Conservation (phyloP, 2,113 vertebrate genomes). For the Forbesichthys agassizii region DNA sequence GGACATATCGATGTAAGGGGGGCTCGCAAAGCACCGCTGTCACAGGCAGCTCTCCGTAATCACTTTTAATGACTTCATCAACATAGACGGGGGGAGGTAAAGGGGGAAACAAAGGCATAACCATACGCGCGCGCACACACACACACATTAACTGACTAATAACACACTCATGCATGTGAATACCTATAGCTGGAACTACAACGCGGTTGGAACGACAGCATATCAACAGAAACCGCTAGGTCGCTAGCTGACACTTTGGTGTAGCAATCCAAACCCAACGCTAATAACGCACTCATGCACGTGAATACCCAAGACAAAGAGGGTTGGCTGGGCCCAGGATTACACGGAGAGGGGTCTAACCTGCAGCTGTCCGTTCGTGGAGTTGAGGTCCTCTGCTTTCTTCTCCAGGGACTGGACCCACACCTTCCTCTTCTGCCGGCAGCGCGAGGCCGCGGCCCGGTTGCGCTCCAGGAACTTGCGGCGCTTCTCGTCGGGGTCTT, state of each 20-base stretch:
- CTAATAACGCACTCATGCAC: too few relatives aligned
- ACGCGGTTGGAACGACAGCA: too few relatives aligned
- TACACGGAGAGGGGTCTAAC: constrained; percentile 56
- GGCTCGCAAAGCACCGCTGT: constrained; percentile 71
- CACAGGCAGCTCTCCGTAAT: constrained; percentile 77
- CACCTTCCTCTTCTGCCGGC: constrained; percentile 96
- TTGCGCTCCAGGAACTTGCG: constrained; percentile 97
- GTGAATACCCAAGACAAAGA: neutral
- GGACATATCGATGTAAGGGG: constrained; percentile 74
- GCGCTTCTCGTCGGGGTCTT: constrained; percentile 96
- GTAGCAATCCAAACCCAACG: too few relatives aligned
- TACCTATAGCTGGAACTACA: neutral
- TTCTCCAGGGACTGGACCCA: constrained; percentile 98
- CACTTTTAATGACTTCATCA: constrained; percentile 82
- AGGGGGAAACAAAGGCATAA: constrained; percentile 37
- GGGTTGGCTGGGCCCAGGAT: neutral
- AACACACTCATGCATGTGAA: constrained; percentile 9
- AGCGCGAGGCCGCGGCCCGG: constrained; percentile 92
- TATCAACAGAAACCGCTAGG: too few relatives aligned
- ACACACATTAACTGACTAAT: neutral
- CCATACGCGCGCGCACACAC: constrained; percentile 9
- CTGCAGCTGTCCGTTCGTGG: constrained; percentile 92
- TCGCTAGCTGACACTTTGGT: too few relatives aligned
- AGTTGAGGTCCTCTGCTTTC: constrained; percentile 91
- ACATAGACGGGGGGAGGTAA: constrained; percentile 49